Evolutionary conservation across 2,113 vertebrate genomes (phyloP).

Genomic region (Terrapene triunguis): DNA sequence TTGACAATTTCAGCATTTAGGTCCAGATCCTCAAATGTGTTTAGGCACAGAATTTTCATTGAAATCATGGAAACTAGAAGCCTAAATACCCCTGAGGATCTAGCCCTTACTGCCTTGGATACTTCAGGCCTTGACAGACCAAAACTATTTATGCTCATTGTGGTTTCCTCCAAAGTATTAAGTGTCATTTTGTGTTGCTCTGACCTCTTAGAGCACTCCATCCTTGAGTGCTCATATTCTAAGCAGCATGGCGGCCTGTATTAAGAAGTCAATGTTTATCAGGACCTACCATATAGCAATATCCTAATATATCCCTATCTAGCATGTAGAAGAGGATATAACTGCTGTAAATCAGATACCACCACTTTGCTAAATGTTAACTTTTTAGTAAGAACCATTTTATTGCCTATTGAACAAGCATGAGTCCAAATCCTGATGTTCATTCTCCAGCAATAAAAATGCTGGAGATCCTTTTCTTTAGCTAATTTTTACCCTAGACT

Average conservation of each 20-base stretch:
- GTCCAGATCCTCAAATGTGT: neutral
- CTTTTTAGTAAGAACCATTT: slow-evolving; percentile 27
- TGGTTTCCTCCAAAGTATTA: neutral
- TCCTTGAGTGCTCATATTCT: neutral
- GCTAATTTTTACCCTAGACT: slow-evolving; percentile 22
- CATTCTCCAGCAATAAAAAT: slow-evolving; percentile 28
- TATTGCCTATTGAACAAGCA: neutral
- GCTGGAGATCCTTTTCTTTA: neutral
- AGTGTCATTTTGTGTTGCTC: neutral
- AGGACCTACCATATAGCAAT: neutral
- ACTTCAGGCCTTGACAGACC: neutral
- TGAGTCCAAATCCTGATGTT: neutral
- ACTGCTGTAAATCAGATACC: slow-evolving; percentile 6
- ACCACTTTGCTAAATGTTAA: neutral
- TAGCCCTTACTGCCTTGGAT: neutral
- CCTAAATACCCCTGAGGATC: neutral
- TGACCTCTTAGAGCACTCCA: neutral
- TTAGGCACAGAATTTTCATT: neutral
- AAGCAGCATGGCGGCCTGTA: neutral
- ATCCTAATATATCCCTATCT: neutral
- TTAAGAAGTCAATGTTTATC: neutral
- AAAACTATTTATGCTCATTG: neutral
- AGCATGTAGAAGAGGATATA: neutral
- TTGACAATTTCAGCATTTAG: neutral
- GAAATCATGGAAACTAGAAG: neutral